Evolutionary conservation across 2,888 invertebrate species (phyloP), one percentile per base, ranked within the genome.

Genomic region (Plebejus argus): DNA sequence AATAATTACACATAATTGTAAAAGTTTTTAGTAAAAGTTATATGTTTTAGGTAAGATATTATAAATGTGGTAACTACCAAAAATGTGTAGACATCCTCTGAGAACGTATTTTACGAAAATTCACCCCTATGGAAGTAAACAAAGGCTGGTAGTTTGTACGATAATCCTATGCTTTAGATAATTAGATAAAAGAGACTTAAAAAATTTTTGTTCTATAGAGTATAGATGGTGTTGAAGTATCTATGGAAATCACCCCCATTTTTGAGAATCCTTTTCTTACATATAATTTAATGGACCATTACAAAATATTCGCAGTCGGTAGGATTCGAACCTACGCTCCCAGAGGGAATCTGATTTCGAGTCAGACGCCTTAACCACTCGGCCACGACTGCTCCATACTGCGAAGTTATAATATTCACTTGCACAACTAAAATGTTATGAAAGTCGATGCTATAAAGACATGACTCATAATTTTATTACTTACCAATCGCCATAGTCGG

Each of bases 241-340:
- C 15, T 12, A 49, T 3, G 12, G 49, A 49, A 15, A 49, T 49
- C 15, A 15, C 15, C 49, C 10, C 39, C 10, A 39, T 10, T 39
- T 39, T 49, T 49, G 15, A 49, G 15, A 49, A 49, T 15, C 12
- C 12, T 12, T 15, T 15, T 15, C 12, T 18, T 18, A 15, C 15
- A 5, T 53, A 5, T 53, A 53, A 53, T 18, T 53, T 53, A 53
- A 15, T 53, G 49, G 18, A 20, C 7, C n/a, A 8, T 58, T 18
- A 28, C 77, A 70, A 71, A 79, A 79, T 58, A 80, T 85, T 85
- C 96, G 96, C 96, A 96, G 96, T 96, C 96, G 96, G 96, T 96
- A 97, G 96, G 96, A 97, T 96, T 96, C 96, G 97, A 97, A 97
- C 97, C 96, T 97, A 96, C 96, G 96, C 97, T 96, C 96, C 96